Percentiles rank a stretch among this genome's conserved stretches.
Evolutionary conservation across 2,888 invertebrate species (phyloP).

Genomic region (Teleogryllus oceanicus): DNA sequence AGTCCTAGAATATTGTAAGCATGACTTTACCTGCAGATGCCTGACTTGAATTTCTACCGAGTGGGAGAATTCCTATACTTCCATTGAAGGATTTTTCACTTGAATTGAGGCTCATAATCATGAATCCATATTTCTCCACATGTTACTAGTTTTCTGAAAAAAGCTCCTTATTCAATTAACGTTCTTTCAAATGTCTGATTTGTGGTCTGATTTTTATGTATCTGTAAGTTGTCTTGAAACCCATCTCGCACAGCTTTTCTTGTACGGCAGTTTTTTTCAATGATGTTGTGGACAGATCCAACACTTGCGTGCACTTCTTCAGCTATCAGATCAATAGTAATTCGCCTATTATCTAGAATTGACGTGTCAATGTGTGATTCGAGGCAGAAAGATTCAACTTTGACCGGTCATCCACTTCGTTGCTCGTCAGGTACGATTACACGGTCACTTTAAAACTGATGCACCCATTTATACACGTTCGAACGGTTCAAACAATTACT

Average conservation of each 20-base stretch:
- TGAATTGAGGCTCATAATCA: neutral
- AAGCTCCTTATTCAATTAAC: neutral
- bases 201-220: neutral
- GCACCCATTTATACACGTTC: too few relatives aligned
- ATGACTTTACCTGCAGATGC: neutral
- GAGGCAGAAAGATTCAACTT: neutral
- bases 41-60: neutral
- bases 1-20: neutral
- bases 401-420: neutral
- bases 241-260: neutral
- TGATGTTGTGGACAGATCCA: neutral
- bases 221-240: neutral
- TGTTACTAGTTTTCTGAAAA: neutral
- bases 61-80: neutral
- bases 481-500: too few relatives aligned
- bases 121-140: neutral
- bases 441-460: too few relatives aligned
- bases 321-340: neutral
- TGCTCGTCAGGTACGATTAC: too few relatives aligned
- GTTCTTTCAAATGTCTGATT: neutral
- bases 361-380: neutral
- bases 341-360: neutral
- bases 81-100: neutral
- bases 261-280: neutral
- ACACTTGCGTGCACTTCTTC: neutral